Conservation (phyloP, 2,797 vertebrate species). For the Pachyuromys duprasi region DNA sequence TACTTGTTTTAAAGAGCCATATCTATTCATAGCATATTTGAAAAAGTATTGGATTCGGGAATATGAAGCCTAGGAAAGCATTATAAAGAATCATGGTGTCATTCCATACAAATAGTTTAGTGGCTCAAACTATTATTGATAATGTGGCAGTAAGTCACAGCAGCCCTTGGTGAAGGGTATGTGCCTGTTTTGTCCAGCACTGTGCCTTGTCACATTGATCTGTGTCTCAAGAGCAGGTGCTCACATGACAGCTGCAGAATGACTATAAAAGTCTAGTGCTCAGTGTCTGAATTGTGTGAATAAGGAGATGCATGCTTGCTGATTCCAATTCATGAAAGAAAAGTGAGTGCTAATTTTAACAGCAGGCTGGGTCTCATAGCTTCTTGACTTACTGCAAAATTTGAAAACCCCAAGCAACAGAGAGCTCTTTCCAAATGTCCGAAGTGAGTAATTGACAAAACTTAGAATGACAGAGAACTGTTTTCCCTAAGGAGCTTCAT, state of each 20-base stretch:
- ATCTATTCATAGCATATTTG: constrained; percentile 78
- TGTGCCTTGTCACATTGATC: not conserved
- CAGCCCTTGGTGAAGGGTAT: not conserved
- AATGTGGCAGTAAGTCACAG: not conserved
- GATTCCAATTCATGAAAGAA: constrained; percentile 42
- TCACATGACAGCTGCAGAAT: constrained; percentile 1
- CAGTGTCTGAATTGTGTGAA: not conserved
- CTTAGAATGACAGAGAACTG: not conserved
- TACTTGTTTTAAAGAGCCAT: constrained; percentile 73
- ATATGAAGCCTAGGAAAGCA: constrained; percentile 59
- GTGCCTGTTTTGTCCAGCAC: not conserved
- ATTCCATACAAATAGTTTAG: constrained; percentile 56
- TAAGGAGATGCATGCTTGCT: not conserved
- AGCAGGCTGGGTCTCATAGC: not conserved
- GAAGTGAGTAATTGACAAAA: constrained; percentile 13
- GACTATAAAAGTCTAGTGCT: not conserved
- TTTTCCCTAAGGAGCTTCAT: not conserved
- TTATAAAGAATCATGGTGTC: constrained; percentile 48
- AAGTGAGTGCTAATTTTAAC: constrained; percentile 11
- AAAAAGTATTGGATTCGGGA: constrained; percentile 71
- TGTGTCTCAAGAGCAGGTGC: not conserved
- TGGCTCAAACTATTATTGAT: constrained; percentile 40
- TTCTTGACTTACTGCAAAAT: constrained; percentile 29
- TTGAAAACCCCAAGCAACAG: not conserved
- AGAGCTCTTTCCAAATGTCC: not conserved